A percentile compares a stretch with the other conserved stretches of the same genome.
Evolutionary conservation across 2,113 vertebrate species (phyloP).

Genomic region (Ornithorhynchus anatinus): DNA sequence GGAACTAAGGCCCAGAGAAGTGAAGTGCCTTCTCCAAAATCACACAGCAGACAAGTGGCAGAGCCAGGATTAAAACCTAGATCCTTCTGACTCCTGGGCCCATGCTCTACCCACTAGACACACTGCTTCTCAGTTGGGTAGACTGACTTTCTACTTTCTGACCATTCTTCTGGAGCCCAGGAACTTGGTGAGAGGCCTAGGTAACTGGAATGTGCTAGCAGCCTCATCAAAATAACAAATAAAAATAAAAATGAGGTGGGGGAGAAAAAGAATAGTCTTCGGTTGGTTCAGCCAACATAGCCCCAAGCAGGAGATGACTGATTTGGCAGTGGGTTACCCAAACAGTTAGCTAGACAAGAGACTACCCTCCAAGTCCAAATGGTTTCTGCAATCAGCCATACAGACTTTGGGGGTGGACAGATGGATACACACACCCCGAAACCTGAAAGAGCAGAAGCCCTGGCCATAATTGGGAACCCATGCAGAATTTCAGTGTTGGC

Average conservation of each 20-base stretch:
- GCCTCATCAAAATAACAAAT: conserved; percentile 50
- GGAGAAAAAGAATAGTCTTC: conserved; percentile 49
- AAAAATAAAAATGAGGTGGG: conserved; percentile 20
- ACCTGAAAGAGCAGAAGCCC: background rate
- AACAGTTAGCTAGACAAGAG: conserved; percentile 42
- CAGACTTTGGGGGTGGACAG: conserved; percentile 29
- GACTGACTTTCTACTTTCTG: conserved; percentile 65
- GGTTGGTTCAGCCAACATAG: conserved; percentile 56
- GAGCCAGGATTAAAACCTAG: too few relatives aligned
- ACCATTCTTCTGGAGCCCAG: conserved; percentile 62
- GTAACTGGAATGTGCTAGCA: too few relatives aligned
- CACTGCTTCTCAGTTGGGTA: too few relatives aligned
- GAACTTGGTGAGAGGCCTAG: conserved; percentile 57
- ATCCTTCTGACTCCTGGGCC: too few relatives aligned
- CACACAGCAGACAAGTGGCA: too few relatives aligned
- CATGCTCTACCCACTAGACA: too few relatives aligned
- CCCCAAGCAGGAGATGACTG: conserved; percentile 55
- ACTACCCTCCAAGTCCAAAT: conserved; percentile 37
- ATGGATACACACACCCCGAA: conserved; percentile 14
- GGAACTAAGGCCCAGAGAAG: too few relatives aligned
- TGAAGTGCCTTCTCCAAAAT: too few relatives aligned
- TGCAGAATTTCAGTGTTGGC: background rate
- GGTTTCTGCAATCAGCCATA: conserved; percentile 44
- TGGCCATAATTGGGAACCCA: conserved; percentile 2
- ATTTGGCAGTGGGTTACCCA: conserved; percentile 43